A percentile compares a stretch with the other conserved stretches of the same genome.
These are phyloP conservation scores for Pseudorasbora parva DNA, from an alignment of 2,113 vertebrate species.

Conservation along the genomic window DNA sequence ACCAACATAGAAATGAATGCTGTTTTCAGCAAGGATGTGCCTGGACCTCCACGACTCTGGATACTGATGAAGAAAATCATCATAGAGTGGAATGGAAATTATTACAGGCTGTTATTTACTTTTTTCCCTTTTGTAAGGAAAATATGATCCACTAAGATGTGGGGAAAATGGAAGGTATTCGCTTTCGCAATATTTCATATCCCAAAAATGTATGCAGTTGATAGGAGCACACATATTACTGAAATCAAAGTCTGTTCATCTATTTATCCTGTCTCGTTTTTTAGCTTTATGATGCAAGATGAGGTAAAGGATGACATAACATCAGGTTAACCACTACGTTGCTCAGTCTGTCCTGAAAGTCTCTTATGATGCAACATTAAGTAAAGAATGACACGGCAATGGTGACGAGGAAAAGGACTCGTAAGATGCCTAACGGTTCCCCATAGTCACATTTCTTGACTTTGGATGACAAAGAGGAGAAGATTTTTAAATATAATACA, in stretches of 20 bases:
- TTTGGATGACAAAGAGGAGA: neutral
- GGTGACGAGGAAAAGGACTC: neutral
- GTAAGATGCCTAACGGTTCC: conserved; percentile 4
- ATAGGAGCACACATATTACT: neutral
- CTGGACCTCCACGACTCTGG: neutral
- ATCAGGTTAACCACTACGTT: conserved; percentile 38
- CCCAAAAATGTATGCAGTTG: conserved; percentile 6
- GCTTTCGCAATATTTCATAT: neutral
- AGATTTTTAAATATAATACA: conserved; percentile 14
- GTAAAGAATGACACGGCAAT: conserved; percentile 66
- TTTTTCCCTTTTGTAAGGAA: neutral
- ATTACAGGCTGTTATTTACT: conserved; percentile 17
- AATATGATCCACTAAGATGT: conserved; percentile 8
- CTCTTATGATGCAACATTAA: conserved; percentile 67
- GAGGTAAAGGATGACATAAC: conserved; percentile 2
- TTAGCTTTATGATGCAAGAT: conserved; percentile 38
- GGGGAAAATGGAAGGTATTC: conserved; percentile 17
- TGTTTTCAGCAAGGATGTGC: neutral
- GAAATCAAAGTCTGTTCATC: conserved; percentile 12
- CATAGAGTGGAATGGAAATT: conserved; percentile 15
- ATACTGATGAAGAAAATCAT: neutral
- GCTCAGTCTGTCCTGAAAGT: conserved; percentile 32
- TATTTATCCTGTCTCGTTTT: neutral
- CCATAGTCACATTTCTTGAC: neutral
- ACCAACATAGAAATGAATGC: neutral